phyloP scores from a whole-genome alignment of 2,888 invertebrate species.

The Athripsodes cinereus region DNA sequence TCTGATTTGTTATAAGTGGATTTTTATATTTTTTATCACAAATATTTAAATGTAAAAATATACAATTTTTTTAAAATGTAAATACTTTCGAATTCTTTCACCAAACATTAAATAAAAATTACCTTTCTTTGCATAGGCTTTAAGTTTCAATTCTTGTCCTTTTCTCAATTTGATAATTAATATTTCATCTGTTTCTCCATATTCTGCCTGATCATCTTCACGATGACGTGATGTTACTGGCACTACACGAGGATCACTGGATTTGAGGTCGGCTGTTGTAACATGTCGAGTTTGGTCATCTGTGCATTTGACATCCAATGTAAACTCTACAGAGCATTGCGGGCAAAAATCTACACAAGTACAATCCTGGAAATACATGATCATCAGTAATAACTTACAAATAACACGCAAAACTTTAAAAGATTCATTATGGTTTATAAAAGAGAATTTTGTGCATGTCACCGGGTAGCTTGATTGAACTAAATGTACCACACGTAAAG shows the following conservation, averaged over 20 bases:
- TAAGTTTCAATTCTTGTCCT: conserved; percentile 88
- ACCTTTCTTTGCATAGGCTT: conserved; percentile 93
- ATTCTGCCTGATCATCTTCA: conserved; percentile 89
- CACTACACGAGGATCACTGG: conserved; percentile 84
- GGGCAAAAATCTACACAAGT: conserved; percentile 96
- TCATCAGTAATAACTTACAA: not conserved
- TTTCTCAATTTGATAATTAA: conserved; percentile 66
- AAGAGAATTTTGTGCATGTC: too few species aligned
- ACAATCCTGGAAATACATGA: conserved; percentile 64
- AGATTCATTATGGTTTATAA: too few species aligned
- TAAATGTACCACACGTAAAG: too few species aligned
- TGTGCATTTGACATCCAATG: conserved; percentile 89
- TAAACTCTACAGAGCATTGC: conserved; percentile 97
- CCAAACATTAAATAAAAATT: conserved; percentile 30
- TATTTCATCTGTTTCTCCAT: conserved; percentile 89
- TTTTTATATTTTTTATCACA: too few species aligned
- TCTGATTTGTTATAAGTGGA: too few species aligned
- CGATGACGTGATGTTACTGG: conserved; percentile 90
- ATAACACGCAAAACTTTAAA: too few species aligned
- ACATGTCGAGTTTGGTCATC: conserved; percentile 94
- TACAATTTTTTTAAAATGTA: too few species aligned
- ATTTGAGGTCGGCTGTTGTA: conserved; percentile 93
- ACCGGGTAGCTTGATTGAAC: too few species aligned
- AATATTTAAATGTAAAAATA: too few species aligned
- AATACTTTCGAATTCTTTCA: too few species aligned